A percentile compares a stretch with the other conserved stretches of the same genome.
phyloP scores from a whole-genome alignment of 2,888 invertebrate species.

The Sipha maydis region DNA sequence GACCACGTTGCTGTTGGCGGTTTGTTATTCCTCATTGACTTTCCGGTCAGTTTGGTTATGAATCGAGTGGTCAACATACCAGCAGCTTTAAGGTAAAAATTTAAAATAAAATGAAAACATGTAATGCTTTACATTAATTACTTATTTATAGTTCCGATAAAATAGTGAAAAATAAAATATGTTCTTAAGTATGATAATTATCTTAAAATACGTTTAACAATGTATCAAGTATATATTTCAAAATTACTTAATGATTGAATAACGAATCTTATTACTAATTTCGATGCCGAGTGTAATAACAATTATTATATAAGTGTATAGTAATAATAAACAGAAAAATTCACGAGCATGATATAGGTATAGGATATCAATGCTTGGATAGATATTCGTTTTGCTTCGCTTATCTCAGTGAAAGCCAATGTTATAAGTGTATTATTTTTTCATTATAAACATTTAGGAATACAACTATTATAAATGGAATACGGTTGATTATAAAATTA shows the following conservation, averaged over 20 bases:
- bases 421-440: neutral
- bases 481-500: no score
- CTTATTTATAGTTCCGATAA: no score
- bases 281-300: neutral
- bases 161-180: no score
- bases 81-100: constrained; percentile 76
- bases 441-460: no score
- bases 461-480: no score
- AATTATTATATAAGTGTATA: neutral
- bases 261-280: neutral
- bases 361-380: neutral
- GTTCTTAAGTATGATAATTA: no score
- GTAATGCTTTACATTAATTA: no score
- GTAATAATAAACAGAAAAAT: neutral
- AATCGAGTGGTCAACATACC: constrained; percentile 84
- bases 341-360: neutral
- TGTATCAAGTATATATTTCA: neutral
- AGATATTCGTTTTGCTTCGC: neutral
- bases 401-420: neutral
- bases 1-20: constrained; percentile 92
- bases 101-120: constrained; percentile 69
- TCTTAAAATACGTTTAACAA: neutral
- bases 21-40: constrained; percentile 81
- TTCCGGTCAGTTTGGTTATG: constrained; percentile 83
- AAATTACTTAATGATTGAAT: neutral